Base-by-base conservation (phyloP, 2,113 vertebrate species). In the Anthoscopus minutus region DNA sequence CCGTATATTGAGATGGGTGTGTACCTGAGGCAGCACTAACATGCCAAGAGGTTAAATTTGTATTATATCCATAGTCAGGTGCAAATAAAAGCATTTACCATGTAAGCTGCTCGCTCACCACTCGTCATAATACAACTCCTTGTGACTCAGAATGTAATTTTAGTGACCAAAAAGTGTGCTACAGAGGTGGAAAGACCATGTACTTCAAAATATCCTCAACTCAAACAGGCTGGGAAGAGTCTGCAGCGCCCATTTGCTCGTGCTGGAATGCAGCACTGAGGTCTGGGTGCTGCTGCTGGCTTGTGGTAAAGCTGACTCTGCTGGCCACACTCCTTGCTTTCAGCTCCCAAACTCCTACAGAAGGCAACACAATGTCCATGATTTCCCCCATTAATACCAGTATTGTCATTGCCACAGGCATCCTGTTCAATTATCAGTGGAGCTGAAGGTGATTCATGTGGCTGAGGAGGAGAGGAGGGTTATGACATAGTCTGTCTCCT, bases 81-180 rank as follows among this genome's bases (percentile, higher is more conserved):
- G 73, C 61, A 92, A 94, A 96, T 87, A 87, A 81, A 92, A 79
- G 61, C 85, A 30, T 94, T 92, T 89, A 30, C 66, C 54, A 15
- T 44, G 38, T 40, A 58, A 67, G 37, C 44, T 74, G 31, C 54
- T 93, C 70, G 22, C 15, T 93, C 66, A 72, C 44, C 71, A 37
- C 50, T 60, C 30, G 40, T 33, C 33, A 47, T 6, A n/a, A 33
- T 56, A 76, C 65, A 85, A 21, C 27, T 71, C 19, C 60, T 48
- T 60, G 27, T 93, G 77, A 91, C 37, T 83, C 80, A 79, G 58
- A 84, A n/a, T 19, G 51, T 22, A 33, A 5, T 83, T 51, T n/a
- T 67, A 33, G 57, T 84, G 58, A 47, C n/a, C 28, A 19, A 35
- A 15, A 73, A 35, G 7, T 71, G 13, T 61, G 15, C 21, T 45